Evolutionary conservation across 1,140 invertebrate species (phyloP), one percentile per base, ranked within the genome.

Genomic region (Muscidifurax raptorellus): DNA sequence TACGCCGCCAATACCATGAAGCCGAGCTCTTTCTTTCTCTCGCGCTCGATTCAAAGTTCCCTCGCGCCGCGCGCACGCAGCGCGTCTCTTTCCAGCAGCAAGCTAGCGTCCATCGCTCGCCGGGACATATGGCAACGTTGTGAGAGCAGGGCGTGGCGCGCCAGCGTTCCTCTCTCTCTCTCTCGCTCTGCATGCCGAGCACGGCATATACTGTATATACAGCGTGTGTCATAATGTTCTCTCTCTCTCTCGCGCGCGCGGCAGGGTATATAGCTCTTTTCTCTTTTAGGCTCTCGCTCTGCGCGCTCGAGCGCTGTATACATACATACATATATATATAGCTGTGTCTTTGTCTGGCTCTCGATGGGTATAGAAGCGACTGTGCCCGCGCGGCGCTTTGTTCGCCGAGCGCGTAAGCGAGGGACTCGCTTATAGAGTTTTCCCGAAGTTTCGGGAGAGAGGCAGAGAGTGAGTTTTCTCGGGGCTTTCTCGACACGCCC

Each of bases 131-230:
- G 89, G 90, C 89, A 89, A 89, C 89, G 86, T 90, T 87, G 89
- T 89, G 52, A 67, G 86, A 89, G 86, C 88, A 91, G 90, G 90
- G 90, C 89, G 90, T 91, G 90, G 89, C 90, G 89, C 89, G 88
- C 69, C 22, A 52, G 36, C 25, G 64, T 86, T 87, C 82, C 83
- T 87, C 86, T 86, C 86, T 69, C 59, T 75, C 80, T 75, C 77
- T 25, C 18, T 64, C 77, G n/a, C 22, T 81, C 27, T 30, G 15
- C 28, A 47, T 77, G 74, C 47, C 32, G 32, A n/a, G 71, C 36
- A 0, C 44, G 15, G 13, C 15, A 47, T 47, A 47, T 47, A 47
- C 1, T 0, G 44, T 1, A 1, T 13, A 47, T 5, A 18, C 44
- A 3, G 15, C 15, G 15, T 47, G 1, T 22, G 52, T n/a, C n/a